Evolutionary conservation across 2,797 vertebrate genomes (phyloP).

Genomic region (Diplodus sargus): DNA sequence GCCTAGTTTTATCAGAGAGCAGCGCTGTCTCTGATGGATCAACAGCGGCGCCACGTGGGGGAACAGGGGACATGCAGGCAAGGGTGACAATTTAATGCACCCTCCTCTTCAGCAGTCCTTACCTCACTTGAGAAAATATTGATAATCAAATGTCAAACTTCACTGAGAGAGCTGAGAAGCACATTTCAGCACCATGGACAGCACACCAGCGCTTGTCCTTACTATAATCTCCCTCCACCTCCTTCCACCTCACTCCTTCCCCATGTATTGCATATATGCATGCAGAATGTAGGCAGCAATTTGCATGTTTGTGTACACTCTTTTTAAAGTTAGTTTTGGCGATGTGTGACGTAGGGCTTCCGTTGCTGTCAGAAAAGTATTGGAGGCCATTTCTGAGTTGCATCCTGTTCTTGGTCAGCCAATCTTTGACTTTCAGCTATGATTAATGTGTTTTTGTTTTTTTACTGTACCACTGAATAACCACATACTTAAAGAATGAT

Average conservation of each 20-base stretch:
- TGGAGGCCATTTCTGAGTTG: neutral
- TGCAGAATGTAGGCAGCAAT: neutral
- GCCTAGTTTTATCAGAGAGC: slow-evolving; percentile 29
- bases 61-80: slow-evolving; percentile 19
- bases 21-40: slow-evolving; percentile 59
- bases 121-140: neutral
- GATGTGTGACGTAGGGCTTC: neutral
- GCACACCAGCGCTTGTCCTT: neutral
- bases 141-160: neutral
- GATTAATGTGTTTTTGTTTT: neutral
- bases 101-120: neutral
- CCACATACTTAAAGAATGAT: neutral
- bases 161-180: neutral
- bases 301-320: neutral
- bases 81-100: neutral
- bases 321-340: neutral
- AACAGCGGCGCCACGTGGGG: slow-evolving; percentile 75
- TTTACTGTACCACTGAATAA: neutral
- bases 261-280: neutral
- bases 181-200: slow-evolving; percentile 58
- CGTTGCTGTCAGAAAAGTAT: neutral
- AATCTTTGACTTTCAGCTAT: neutral
- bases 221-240: neutral
- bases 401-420: neutral
- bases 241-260: neutral